Base-by-base conservation (phyloP, 2,797 vertebrate species). In the Emys orbicularis region DNA sequence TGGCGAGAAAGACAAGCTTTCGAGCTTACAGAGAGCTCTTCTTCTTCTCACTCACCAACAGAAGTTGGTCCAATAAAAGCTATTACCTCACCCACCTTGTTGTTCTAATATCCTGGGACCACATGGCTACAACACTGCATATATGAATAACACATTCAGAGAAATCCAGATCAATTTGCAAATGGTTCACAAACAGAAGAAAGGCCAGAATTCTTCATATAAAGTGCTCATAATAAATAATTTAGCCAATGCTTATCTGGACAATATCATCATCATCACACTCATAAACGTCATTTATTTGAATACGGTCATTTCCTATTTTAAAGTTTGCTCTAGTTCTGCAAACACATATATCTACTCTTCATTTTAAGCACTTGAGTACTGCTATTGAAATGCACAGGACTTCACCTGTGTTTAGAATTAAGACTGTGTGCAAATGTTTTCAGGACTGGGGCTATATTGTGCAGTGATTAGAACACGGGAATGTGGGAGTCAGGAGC, bases 391-490 rank as follows among this genome's bases (percentile, higher is more conserved):
- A 83, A 94, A 83, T 90, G 92, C 92, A 11, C 5, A 19, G 37
- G 21, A 37, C 19, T 21, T 72, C 8, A 5, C 68, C 37, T 23
- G 10, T 41, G 37, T 41, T 96, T 95, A 94, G 90, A 92, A 79
- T 90, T 56, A 95, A 92, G 86, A 95, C 50, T 95, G 96, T 97
- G 94, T 52, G 80, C 86, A 97, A 83, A 94, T 97, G 92, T 97
- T 95, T 91, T 85, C 61, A 87, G 79, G 83, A 92, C 16, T 2
- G 49, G 52, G 81, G 68, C 89, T 93, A 94, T 93, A 96, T 96
- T 92, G 93, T 47, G 1, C 0, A 79, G 94, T 84, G 90, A 94
- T 97, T 96, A 96, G 94, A 96, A 97, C 68, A 37, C 3, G 11
- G 72, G 23, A 23, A 74, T 74, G 23, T 74, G 72, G 34, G 34